A percentile compares a stretch with the other conserved stretches of the same genome.
phyloP scores from a whole-genome alignment of 2,888 invertebrate species.

The Tiphia femorata region DNA sequence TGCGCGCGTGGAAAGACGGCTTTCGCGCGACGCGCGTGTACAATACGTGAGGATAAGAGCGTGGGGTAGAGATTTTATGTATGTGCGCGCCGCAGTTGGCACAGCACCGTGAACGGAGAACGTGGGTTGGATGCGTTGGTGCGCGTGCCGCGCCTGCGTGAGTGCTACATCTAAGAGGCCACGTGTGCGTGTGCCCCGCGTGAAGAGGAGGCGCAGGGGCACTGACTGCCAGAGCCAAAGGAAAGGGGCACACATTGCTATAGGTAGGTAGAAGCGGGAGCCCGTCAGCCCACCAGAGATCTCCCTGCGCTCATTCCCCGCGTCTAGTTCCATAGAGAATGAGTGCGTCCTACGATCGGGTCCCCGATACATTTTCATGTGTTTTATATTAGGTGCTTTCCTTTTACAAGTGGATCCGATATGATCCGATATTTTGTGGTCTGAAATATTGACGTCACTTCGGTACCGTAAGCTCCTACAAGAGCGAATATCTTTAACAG shows the following conservation, averaged over 20 bases:
- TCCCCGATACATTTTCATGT: too few species aligned
- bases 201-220: slow-evolving; percentile 41
- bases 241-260: slow-evolving; percentile 29
- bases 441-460: too few species aligned
- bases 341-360: too few species aligned
- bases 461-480: too few species aligned
- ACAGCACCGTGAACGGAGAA: neutral
- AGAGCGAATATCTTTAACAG: too few species aligned
- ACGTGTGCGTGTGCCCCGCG: slow-evolving; percentile 24
- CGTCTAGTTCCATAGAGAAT: neutral
- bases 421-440: too few species aligned
- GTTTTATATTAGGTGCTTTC: too few species aligned
- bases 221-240: neutral
- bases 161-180: neutral
- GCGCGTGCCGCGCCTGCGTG: slow-evolving; percentile 25
- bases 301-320: neutral
- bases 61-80: neutral
- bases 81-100: neutral
- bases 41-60: too few species aligned
- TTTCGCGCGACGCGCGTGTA: too few species aligned
- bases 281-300: neutral
- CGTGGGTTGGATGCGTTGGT: slow-evolving; percentile 45
- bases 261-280: slow-evolving; percentile 25
- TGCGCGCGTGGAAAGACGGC: too few species aligned
- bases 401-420: too few species aligned